A percentile compares a stretch with the other conserved stretches of the same genome.
phyloP scores from a whole-genome alignment of 1,140 invertebrate species.

The Cherax quadricarinatus region DNA sequence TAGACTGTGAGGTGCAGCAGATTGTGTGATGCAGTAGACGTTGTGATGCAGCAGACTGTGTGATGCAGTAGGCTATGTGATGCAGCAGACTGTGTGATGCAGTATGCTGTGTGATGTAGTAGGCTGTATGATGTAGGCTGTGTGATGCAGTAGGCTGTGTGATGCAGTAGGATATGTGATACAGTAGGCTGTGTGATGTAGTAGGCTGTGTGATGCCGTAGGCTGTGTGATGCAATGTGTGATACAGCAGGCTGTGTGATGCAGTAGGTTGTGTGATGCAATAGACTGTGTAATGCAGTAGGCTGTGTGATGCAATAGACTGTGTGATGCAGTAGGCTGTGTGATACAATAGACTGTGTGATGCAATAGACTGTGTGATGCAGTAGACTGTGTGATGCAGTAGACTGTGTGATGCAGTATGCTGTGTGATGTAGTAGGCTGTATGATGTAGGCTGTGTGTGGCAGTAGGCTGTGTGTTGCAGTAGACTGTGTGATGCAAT shows the following conservation, averaged over 20 bases:
- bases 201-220: not conserved
- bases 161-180: not conserved
- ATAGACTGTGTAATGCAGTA: conserved; percentile 2
- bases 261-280: not conserved
- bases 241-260: not conserved
- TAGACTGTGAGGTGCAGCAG: too few relatives aligned
- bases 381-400: not conserved
- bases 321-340: conserved; percentile 3
- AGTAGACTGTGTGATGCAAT: not conserved
- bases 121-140: too few relatives aligned
- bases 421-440: not conserved
- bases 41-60: too few relatives aligned
- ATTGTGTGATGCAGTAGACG: too few relatives aligned
- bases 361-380: not conserved
- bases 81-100: too few relatives aligned
- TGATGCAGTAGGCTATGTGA: too few relatives aligned
- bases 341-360: conserved; percentile 7
- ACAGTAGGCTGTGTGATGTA: conserved; percentile 5
- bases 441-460: not conserved
- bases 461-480: not conserved
- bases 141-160: too few relatives aligned
- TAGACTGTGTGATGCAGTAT: not conserved
- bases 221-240: not conserved
- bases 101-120: too few relatives aligned
- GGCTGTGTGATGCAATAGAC: conserved; percentile 16